These are phyloP conservation scores for Pterophyllum scalare DNA, from an alignment of 2,113 vertebrate genomes.

Conservation along the genomic window DNA sequence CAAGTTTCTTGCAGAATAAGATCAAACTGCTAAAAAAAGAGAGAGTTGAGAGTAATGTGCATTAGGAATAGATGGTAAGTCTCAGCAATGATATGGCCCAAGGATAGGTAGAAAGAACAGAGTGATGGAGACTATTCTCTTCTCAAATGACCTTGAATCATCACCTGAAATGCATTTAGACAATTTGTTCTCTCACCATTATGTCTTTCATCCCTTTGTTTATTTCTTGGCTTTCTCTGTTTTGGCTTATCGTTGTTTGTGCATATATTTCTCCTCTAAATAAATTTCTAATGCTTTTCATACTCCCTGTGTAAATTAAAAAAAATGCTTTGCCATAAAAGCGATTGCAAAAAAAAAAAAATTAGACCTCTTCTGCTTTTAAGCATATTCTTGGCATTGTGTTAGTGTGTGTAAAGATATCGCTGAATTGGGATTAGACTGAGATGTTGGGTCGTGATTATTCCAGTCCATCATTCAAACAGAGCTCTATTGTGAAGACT, in stretches of 20 bases:
- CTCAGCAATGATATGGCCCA: neutral
- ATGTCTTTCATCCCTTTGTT: neutral
- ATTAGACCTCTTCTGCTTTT: conserved; percentile 3
- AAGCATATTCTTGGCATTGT: conserved; percentile 32
- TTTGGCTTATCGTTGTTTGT: neutral
- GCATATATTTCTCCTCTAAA: neutral
- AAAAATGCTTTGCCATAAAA: conserved; percentile 9
- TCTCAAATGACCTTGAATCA: conserved; percentile 34
- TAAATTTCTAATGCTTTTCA: neutral
- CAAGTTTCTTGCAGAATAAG: conserved; percentile 84
- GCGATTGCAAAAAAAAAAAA: neutral
- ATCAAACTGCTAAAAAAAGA: conserved; percentile 48
- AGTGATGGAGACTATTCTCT: neutral
- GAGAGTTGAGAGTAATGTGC: conserved; percentile 4
- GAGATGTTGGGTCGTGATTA: conserved; percentile 61
- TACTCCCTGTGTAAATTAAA: neutral
- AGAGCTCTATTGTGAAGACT: conserved; percentile 71
- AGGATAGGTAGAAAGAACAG: conserved; percentile 1
- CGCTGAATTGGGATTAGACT: conserved; percentile 56
- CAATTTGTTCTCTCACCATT: neutral
- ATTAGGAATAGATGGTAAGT: neutral
- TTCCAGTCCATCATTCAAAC: conserved; percentile 54
- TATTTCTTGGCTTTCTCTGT: neutral
- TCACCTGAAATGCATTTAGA: conserved; percentile 17
- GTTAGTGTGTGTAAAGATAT: conserved; percentile 34